Conservation (phyloP, 2,888 invertebrate genomes). For the Parnassius mnemosyne region DNA sequence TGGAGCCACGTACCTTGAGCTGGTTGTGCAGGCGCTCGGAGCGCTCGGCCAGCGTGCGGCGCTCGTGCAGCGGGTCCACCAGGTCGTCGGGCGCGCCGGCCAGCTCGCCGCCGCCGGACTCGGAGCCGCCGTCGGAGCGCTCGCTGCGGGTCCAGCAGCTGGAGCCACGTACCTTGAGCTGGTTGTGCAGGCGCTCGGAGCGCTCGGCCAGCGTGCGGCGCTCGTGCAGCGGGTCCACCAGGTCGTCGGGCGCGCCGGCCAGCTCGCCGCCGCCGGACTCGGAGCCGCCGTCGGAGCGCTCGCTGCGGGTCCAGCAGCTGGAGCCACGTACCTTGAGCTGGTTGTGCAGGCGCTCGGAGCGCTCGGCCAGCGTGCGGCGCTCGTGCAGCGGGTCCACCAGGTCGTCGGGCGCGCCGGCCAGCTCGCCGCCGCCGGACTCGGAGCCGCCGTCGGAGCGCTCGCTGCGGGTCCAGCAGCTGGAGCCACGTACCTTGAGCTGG, state of each 20-base stretch:
- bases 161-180: constrained; percentile 46
- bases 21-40: constrained; percentile 53
- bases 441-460: constrained; percentile 68
- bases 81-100: constrained; percentile 91
- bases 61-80: constrained; percentile 92
- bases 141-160: constrained; percentile 67
- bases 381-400: constrained; percentile 97
- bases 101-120: no score
- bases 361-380: constrained; percentile 90
- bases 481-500: constrained; percentile 89
- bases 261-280: no score
- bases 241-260: constrained; percentile 90
- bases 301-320: constrained; percentile 64
- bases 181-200: constrained; percentile 54
- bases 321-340: constrained; percentile 89
- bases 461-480: constrained; percentile 54
- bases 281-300: constrained; percentile 59
- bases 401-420: constrained; percentile 89
- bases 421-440: no score
- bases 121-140: constrained; percentile 61
- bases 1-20: constrained; percentile 46
- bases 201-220: constrained; percentile 96
- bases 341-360: constrained; percentile 93
- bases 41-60: constrained; percentile 91
- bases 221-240: constrained; percentile 97